A percentile compares a stretch with the other conserved stretches of the same genome.
Conservation (phyloP, 2,113 vertebrate genomes). For the Trochalopteron elliotii region DNA sequence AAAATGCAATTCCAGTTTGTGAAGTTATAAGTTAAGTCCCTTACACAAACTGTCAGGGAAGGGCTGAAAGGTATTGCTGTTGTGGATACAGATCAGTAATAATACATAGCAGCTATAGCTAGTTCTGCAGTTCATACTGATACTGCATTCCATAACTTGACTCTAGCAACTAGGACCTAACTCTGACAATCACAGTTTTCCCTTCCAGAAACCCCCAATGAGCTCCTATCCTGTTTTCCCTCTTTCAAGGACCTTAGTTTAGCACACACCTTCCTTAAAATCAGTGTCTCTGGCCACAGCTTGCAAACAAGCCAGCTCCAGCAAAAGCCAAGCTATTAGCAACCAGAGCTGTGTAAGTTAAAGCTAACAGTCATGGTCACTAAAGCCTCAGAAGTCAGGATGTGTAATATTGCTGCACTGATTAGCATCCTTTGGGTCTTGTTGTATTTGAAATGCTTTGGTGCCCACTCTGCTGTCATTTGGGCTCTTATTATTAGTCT, state of each 20-base stretch:
- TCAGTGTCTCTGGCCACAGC: neutral
- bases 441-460: neutral
- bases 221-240: neutral
- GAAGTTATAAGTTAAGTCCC: neutral
- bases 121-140: neutral
- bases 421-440: neutral
- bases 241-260: neutral
- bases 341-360: neutral
- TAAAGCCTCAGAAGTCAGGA: neutral
- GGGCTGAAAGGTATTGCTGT: neutral
- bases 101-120: rapidly evolving
- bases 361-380: neutral
- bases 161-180: neutral
- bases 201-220: neutral
- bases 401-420: neutral
- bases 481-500: neutral
- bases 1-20: neutral
- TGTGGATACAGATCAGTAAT: neutral
- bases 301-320: neutral
- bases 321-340: neutral
- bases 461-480: neutral
- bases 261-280: neutral
- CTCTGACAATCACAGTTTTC: neutral
- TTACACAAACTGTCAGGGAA: neutral
- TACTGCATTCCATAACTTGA: neutral